Evolutionary conservation across 1,140 invertebrate genomes (phyloP), one percentile per base, ranked within the genome.

Genomic region (Aricia agestis): DNA sequence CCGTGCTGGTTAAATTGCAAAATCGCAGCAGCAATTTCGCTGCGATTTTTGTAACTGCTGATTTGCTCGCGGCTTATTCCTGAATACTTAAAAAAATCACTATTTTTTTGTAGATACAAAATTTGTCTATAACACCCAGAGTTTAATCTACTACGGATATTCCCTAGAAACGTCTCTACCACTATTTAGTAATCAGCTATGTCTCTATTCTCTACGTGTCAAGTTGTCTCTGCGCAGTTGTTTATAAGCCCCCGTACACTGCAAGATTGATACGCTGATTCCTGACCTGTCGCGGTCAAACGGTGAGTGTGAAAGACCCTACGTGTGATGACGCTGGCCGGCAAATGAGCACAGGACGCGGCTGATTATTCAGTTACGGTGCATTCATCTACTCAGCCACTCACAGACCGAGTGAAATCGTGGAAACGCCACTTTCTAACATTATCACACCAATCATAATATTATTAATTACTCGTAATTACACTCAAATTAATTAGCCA

Each of bases 311-410:
- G 45, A 52, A 52, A 52, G 13, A 6, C 59, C 19, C 17, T 63
- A 19, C 59, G 11, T 4, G 10, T 18, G 58, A 17, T 74, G 58
- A 69, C 41, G 61, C 61, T 25, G 11, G 31, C 61, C 19, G 7
- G 31, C 65, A 58, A 66, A 69, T 58, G 68, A 69, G 19, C 32
- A 78, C 86, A 78, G 86, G 86, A 89, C 78, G 80, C 74, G 31
- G 71, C 82, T 78, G 74, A 81, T 89, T 89, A 89, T 84, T 81
- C 82, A 83, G 82, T 87, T 82, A 82, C 78, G 69, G 71, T 67
- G 68, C 71, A 74, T 68, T 82, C 79, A 78, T 82, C 80, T 72
- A 79, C 83, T 82, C 82, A 82, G 77, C 82, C 80, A 79, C 80
- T 76, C 69, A 67, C 66, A 74, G 61, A 58, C 67, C 69, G 32